Evolutionary conservation across 2,113 vertebrate genomes (phyloP).

Genomic region (Eretmochelys imbricata): DNA sequence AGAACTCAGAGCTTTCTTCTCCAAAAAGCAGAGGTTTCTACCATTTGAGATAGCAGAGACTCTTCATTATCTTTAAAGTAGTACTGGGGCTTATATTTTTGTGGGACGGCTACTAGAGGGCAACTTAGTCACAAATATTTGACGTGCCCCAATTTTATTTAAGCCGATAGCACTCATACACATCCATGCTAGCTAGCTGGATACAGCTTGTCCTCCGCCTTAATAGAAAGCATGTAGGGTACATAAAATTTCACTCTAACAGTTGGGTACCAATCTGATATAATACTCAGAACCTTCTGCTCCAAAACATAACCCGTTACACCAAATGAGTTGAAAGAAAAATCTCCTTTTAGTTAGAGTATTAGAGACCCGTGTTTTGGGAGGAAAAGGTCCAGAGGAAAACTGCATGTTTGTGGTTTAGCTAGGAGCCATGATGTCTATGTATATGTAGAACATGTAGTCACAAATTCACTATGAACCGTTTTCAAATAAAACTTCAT

Average conservation of each 20-base stretch:
- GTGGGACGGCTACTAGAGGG: rapidly evolving
- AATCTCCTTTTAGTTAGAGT: constrained; percentile 52
- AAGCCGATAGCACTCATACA: not conserved
- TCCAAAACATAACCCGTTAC: not conserved
- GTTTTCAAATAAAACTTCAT: constrained; percentile 30
- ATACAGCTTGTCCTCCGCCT: not conserved
- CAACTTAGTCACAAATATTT: not conserved
- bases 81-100: not conserved
- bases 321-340: not conserved
- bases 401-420: constrained; percentile 67
- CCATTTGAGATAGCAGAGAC: not conserved
- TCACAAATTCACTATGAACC: constrained; percentile 47
- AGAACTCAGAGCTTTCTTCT: not conserved
- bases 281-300: not conserved
- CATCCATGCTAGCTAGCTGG: not conserved
- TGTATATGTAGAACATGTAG: constrained; percentile 36
- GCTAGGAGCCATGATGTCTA: constrained; percentile 65
- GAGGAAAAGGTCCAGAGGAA: constrained; percentile 66
- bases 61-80: not conserved
- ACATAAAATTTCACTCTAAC: not conserved
- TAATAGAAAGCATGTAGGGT: not conserved
- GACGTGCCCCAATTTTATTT: not conserved
- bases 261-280: not conserved
- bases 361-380: constrained; percentile 55
- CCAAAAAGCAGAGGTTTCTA: not conserved